Evolutionary conservation across 1,140 invertebrate genomes (phyloP), one percentile per base, ranked within the genome.

Genomic region (Leptopilina boulardi): DNA sequence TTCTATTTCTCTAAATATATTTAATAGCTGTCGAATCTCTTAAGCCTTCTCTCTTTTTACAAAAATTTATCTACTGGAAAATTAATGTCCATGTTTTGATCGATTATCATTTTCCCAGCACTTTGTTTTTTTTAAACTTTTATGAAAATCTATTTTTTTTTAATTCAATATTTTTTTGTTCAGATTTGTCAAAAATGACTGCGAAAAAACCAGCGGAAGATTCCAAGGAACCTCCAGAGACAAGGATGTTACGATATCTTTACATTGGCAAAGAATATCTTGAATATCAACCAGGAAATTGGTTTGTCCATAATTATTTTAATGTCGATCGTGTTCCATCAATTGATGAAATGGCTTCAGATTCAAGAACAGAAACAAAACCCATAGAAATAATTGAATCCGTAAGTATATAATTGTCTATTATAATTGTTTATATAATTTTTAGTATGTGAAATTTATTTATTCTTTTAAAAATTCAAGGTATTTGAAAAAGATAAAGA

Each of bases 251-350:
- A 47, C 87, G 91, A 66, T 93, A 89, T 82, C 82, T 93, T 11
- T 92, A 92, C 54, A 88, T 92, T 77, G 93, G 93, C 11, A 92
- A 91, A 85, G 92, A 93, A 81, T 83, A 90, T 70, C 90, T 91
- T 0, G 91, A 91, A 75, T 93, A 93, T 80, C 92, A 90, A 74
- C 92, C 93, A 76, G 92, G 92, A 71, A 91, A 91, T 80, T 93
- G 92, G 92, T 86, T 89, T 56, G 83, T 90, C 13, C 90, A 92
- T 74, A 88, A 92, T 75, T 93, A 93, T 72, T 93, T 91, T 80
- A 84, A 89, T 71, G 80, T 78, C 3, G 86, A 90, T 23, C 91
- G 91, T 78, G 77, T 93, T 42, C 80, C 84, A 54, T 91, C 86
- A 26, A 87, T 93, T 73, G 81, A 90, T 71, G 89, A 92, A 77